Conservation (phyloP, 1,140 invertebrate species). For the Dendrolimus kikuchii region DNA sequence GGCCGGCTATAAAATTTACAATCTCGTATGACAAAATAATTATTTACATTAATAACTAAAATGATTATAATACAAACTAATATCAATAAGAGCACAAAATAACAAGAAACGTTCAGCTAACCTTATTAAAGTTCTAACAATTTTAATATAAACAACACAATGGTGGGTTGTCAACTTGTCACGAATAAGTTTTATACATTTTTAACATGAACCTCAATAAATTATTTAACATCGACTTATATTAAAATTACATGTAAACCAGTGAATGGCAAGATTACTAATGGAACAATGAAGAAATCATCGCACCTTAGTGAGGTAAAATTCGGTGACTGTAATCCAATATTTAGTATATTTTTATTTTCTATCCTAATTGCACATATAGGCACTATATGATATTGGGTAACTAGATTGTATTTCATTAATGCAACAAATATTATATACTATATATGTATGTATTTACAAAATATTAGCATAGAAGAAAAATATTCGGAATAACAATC, state of each 20-base stretch:
- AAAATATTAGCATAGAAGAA: too few relatives aligned
- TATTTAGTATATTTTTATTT: slow-evolving; percentile 2
- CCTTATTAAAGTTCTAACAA: too few relatives aligned
- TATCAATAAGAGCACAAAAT: slow-evolving; percentile 5
- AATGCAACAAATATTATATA: too few relatives aligned
- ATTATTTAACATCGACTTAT: too few relatives aligned
- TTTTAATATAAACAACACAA: neutral
- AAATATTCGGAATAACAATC: too few relatives aligned
- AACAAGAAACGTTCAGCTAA: slow-evolving; percentile 2
- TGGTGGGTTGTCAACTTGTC: neutral
- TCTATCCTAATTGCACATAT: neutral
- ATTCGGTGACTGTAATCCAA: slow-evolving; percentile 28
- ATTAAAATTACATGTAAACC: neutral
- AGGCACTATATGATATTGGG: neutral
- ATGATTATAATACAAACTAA: neutral
- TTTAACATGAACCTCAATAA: too few relatives aligned
- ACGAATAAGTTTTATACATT: too few relatives aligned
- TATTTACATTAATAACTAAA: slow-evolving; percentile 28
- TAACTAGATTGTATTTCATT: neutral
- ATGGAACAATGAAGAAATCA: neutral
- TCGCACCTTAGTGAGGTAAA: slow-evolving; percentile 30
- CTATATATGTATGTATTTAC: too few relatives aligned
- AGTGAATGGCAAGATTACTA: neutral
- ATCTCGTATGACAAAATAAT: slow-evolving; percentile 23
- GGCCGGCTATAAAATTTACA: slow-evolving; percentile 53